These are phyloP conservation scores for Aulostomus chinensis DNA, from an alignment of 2,797 vertebrate genomes.

Conservation along the genomic window DNA sequence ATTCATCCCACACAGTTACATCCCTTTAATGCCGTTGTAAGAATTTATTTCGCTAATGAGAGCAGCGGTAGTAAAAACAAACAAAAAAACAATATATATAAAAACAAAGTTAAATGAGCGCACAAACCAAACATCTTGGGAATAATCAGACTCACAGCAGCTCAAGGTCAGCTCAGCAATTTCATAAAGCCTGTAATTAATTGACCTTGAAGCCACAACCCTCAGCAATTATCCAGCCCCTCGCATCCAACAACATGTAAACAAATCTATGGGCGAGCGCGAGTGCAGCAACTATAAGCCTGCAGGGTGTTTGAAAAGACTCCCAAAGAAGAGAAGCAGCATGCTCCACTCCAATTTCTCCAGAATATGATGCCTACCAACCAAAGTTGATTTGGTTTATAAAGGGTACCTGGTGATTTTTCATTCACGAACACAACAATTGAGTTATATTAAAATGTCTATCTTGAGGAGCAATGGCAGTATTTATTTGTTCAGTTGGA, in stretches of 20 bases:
- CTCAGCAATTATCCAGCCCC: conserved; percentile 23
- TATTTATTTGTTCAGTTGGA: conserved; percentile 8
- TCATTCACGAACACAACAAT: conserved; percentile 8
- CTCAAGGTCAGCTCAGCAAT: conserved; percentile 50
- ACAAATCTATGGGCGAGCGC: conserved; percentile 18
- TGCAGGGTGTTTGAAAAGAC: too few relatives aligned
- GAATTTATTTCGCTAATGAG: conserved; percentile 38
- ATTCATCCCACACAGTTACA: conserved; percentile 20
- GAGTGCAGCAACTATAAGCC: too few relatives aligned
- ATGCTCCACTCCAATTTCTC: not conserved
- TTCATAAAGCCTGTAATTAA: conserved; percentile 40
- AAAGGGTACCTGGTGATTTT: conserved; percentile 5
- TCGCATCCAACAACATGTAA: conserved; percentile 21
- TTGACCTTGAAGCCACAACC: conserved; percentile 13
- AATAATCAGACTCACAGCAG: conserved; percentile 37
- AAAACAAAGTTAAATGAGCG: conserved; percentile 67
- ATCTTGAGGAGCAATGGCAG: conserved; percentile 1
- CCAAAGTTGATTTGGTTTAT: not conserved
- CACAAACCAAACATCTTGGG: conserved; percentile 47
- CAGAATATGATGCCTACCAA: too few relatives aligned
- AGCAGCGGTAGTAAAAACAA: too few relatives aligned
- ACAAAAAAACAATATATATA: too few relatives aligned
- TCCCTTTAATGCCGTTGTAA: conserved; percentile 42
- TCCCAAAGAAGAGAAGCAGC: not conserved
- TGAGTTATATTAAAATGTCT: conserved; percentile 10